Evolutionary conservation across 2,113 vertebrate species (phyloP).

Genomic region (Syngnathoides biaculeatus): DNA sequence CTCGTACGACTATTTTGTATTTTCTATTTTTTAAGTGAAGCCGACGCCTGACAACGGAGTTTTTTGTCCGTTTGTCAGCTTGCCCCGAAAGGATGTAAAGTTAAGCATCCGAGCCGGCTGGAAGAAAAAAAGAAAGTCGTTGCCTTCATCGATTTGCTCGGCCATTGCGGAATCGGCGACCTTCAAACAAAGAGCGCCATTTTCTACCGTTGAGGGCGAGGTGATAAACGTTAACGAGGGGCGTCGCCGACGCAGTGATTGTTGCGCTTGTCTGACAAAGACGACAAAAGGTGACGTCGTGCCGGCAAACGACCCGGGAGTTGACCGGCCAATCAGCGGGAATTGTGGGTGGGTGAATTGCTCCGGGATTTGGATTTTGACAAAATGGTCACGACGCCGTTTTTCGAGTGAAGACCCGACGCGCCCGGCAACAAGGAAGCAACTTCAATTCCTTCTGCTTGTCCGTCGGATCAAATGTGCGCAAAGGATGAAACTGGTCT

Average conservation of each 20-base stretch:
- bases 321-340: slow-evolving; percentile 16
- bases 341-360: too few species aligned
- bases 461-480: too few species aligned
- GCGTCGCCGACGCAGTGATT: background rate
- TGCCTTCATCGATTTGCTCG: background rate
- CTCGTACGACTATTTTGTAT: background rate
- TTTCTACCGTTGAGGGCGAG: background rate
- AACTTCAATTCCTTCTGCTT: too few species aligned
- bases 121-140: background rate
- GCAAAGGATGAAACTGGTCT: too few species aligned
- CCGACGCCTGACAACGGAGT: background rate
- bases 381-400: too few species aligned
- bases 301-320: too few species aligned
- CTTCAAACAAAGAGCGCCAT: background rate
- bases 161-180: background rate
- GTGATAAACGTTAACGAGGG: background rate
- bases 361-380: too few species aligned
- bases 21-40: too few species aligned
- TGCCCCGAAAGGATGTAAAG: background rate
- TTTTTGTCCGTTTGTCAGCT: background rate
- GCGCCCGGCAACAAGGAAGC: too few species aligned
- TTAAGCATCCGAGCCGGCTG: background rate
- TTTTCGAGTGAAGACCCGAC: too few species aligned
- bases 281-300: background rate
- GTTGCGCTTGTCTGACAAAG: background rate